Conservation (phyloP, 2,888 invertebrate species). For the Polydrusus cervinus region DNA sequence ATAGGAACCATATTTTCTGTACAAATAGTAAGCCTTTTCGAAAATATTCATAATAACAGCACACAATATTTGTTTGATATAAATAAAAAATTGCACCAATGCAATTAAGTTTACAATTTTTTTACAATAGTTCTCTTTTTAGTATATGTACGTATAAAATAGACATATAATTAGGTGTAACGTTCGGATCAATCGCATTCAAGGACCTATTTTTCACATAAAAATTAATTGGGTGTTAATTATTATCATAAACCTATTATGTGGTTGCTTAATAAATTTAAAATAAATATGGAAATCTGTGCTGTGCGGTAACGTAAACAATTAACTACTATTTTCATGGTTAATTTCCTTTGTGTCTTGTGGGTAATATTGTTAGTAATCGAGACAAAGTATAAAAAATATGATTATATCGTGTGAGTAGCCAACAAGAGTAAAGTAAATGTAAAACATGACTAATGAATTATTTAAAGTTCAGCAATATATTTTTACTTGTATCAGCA, state of each 20-base stretch:
- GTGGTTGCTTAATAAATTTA: constrained; percentile 37
- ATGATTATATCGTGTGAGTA: constrained; percentile 33
- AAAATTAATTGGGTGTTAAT: constrained; percentile 29
- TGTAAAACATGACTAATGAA: constrained; percentile 1
- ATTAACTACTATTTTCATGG: constrained; percentile 41
- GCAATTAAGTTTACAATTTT: no score
- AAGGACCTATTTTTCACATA: constrained; percentile 44
- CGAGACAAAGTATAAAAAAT: constrained; percentile 12
- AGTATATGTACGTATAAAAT: no score
- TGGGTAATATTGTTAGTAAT: constrained; percentile 1
- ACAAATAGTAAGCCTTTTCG: no score
- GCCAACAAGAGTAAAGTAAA: constrained; percentile 2
- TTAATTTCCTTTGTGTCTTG: constrained; percentile 36
- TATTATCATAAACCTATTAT: constrained; percentile 43
- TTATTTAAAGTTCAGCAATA: background rate
- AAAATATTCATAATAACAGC: no score
- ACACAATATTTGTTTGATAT: no score
- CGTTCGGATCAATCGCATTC: constrained; percentile 21
- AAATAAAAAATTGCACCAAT: no score
- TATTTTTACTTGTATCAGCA: no score
- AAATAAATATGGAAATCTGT: constrained; percentile 43
- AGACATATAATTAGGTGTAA: constrained; percentile 11
- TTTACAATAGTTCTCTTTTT: no score
- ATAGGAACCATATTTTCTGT: no score
- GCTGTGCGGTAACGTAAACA: constrained; percentile 31